These are phyloP conservation scores for Sinocyclocheilus anophthalmus DNA, from an alignment of 2,113 vertebrate species.

Conservation along the genomic window DNA sequence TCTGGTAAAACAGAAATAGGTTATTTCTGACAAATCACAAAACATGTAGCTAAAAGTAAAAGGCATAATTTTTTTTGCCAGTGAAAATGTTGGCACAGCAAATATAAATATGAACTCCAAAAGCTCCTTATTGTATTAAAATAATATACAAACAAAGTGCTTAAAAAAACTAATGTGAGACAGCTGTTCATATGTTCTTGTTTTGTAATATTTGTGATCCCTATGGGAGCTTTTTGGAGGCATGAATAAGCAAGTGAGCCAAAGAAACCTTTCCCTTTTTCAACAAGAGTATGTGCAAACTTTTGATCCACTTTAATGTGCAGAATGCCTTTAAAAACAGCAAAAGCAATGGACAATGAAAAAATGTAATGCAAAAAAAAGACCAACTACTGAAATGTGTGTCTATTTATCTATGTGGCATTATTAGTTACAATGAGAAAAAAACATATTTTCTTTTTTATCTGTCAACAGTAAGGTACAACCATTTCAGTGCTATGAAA, in stretches of 20 bases:
- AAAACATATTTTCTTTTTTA: not conserved
- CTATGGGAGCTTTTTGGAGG: not conserved
- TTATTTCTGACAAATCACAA: not conserved
- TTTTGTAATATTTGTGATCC: slow-evolving; percentile 6
- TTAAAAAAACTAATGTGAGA: not conserved
- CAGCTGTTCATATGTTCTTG: not conserved
- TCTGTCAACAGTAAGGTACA: not conserved
- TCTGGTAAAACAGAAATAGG: not conserved
- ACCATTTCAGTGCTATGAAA: not conserved
- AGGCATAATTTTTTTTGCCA: not conserved
- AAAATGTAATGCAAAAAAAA: not conserved
- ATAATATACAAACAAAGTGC: not conserved
- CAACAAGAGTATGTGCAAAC: not conserved
- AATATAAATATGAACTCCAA: not conserved
- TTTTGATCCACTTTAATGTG: not conserved
- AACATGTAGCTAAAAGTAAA: not conserved
- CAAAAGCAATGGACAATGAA: not conserved
- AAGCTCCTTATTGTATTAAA: not conserved
- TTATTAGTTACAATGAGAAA: not conserved
- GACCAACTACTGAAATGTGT: not conserved
- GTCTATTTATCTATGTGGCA: not conserved
- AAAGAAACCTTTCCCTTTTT: not conserved
- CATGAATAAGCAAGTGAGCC: not conserved
- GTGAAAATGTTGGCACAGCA: not conserved
- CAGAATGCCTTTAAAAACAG: not conserved